These are phyloP conservation scores for Suillia variegata DNA, from an alignment of 2,888 invertebrate species.

Conservation along the genomic window DNA sequence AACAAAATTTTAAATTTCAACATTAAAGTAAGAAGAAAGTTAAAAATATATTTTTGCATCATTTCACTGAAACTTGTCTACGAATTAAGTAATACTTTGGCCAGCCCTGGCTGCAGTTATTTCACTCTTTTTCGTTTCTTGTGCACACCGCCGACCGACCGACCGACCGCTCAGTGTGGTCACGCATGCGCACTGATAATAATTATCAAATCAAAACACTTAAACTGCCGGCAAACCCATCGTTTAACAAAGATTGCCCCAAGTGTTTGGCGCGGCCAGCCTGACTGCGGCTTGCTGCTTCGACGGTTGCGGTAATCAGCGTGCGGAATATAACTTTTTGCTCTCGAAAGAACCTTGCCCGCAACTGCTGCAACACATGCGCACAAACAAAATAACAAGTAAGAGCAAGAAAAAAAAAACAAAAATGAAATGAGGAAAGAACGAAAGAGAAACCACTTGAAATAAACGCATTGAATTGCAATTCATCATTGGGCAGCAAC, in stretches of 20 bases:
- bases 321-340: no score
- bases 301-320: no score
- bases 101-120: neutral
- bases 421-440: neutral
- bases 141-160: no score
- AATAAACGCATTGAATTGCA: neutral
- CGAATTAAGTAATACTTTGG: no score
- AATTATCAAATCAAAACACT: slow-evolving; percentile 58
- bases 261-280: neutral
- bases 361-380: slow-evolving; percentile 35
- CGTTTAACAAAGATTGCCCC: slow-evolving; percentile 21
- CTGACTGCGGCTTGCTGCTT: neutral
- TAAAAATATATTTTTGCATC: no score
- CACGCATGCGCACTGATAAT: slow-evolving; percentile 56
- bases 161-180: slow-evolving; percentile 37
- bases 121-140: neutral
- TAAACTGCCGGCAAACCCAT: slow-evolving; percentile 53
- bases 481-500: neutral
- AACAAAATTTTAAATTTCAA: no score
- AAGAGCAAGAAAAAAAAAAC: slow-evolving; percentile 26
- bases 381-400: slow-evolving; percentile 31
- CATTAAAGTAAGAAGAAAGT: no score
- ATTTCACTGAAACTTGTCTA: no score
- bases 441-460: slow-evolving; percentile 2
- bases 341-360: slow-evolving; percentile 36